These are phyloP conservation scores for Polypedilum pembai DNA, from an alignment of 1,140 invertebrate species.

Conservation along the genomic window DNA sequence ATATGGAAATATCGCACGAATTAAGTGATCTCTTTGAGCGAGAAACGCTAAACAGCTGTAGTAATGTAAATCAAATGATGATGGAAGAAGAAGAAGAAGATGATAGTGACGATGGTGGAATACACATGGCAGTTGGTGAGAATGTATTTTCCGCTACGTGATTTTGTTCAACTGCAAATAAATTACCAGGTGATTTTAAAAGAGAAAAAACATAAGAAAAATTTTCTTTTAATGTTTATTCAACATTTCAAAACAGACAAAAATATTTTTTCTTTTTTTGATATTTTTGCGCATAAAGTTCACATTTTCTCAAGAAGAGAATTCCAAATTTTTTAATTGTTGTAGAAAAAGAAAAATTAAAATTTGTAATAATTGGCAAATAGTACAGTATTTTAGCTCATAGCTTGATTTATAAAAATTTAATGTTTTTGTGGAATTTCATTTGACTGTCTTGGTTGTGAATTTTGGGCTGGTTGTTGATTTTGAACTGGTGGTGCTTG, in stretches of 20 bases:
- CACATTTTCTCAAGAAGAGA: too few species aligned
- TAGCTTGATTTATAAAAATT: not conserved
- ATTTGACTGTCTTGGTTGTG: slow-evolving; percentile 4
- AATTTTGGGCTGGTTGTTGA: slow-evolving; percentile 28
- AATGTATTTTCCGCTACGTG: not conserved
- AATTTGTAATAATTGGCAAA: too few species aligned
- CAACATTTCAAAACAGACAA: too few species aligned
- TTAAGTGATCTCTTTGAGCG: not conserved
- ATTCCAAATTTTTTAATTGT: too few species aligned
- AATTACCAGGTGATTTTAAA: not conserved
- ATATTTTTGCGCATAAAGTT: too few species aligned
- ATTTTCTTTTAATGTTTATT: not conserved
- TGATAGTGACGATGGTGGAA: not conserved
- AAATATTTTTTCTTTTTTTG: too few species aligned
- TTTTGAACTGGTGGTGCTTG: slow-evolving; percentile 31
- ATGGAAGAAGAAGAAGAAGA: slow-evolving; percentile 1
- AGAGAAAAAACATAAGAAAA: not conserved
- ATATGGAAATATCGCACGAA: not conserved
- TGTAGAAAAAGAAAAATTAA: too few species aligned
- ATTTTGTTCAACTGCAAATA: not conserved
- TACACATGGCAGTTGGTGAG: not conserved
- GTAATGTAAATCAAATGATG: not conserved
- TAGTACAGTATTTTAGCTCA: too few species aligned
- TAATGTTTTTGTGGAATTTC: slow-evolving; percentile 25
- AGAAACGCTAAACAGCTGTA: not conserved